phyloP scores from a whole-genome alignment of 2,797 vertebrate species.

The Acrocephalus scirpaceus region DNA sequence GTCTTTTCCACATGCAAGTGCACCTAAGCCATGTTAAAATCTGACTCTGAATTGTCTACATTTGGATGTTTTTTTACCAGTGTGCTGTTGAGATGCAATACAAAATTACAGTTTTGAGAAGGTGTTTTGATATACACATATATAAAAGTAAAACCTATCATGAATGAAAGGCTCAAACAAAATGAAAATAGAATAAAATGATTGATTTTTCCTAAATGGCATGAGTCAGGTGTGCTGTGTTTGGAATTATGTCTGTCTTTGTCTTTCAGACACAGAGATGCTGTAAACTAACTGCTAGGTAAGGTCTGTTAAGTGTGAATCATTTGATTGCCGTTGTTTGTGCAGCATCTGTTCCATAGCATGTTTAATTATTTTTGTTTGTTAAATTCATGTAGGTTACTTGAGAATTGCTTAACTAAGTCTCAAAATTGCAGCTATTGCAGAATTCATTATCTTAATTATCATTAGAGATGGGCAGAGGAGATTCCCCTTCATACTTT shows the following conservation, averaged over 20 bases:
- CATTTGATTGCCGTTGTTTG: conserved; percentile 34
- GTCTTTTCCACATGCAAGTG: conserved; percentile 8
- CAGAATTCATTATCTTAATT: conserved; percentile 49
- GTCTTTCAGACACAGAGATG: conserved; percentile 14
- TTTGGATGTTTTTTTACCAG: background rate
- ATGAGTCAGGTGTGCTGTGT: background rate
- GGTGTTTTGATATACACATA: background rate
- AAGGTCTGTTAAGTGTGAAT: conserved; percentile 55
- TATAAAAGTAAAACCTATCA: background rate
- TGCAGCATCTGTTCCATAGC: conserved; percentile 61
- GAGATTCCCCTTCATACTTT: background rate
- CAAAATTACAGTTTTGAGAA: conserved; percentile 19
- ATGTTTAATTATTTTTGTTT: conserved; percentile 63
- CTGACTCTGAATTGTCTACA: background rate
- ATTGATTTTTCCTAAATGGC: background rate
- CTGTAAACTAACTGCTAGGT: conserved; percentile 37
- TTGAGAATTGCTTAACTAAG: conserved; percentile 63
- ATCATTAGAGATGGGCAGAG: conserved; percentile 43
- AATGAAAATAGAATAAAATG: conserved; percentile 9
- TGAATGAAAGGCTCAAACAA: background rate
- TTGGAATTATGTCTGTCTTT: background rate
- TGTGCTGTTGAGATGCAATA: background rate
- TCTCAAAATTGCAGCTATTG: conserved; percentile 57
- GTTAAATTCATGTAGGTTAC: conserved; percentile 63
- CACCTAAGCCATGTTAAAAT: background rate